These are phyloP conservation scores for Rhinoptilus africanus DNA, from an alignment of 2,113 vertebrate genomes.

Conservation along the genomic window DNA sequence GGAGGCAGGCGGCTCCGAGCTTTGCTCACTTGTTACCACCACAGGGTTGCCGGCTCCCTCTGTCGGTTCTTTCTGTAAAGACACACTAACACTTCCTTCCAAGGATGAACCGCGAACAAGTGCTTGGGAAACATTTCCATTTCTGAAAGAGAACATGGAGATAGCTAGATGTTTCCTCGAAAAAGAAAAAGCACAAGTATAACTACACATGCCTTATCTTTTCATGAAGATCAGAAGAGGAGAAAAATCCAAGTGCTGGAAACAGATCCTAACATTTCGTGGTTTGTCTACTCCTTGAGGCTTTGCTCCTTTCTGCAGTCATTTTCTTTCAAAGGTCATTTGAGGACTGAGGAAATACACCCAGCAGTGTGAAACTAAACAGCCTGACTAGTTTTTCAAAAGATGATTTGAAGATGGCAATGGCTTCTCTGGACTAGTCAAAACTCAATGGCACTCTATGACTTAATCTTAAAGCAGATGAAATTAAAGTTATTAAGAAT, in stretches of 20 bases:
- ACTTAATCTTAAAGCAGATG: neutral
- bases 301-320: neutral
- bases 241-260: fast-evolving
- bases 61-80: slow-evolving; percentile 55
- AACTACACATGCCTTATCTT: neutral
- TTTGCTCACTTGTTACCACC: neutral
- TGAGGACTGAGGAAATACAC: neutral
- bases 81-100: slow-evolving; percentile 73
- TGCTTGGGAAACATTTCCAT: neutral
- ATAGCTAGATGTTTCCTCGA: neutral
- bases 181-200: neutral
- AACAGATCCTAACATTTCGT: neutral
- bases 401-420: neutral
- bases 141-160: slow-evolving; percentile 6
- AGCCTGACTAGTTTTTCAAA: neutral
- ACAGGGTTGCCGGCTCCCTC: slow-evolving; percentile 54
- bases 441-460: neutral
- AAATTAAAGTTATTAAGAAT: neutral
- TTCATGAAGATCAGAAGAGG: neutral
- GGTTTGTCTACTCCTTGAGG: neutral
- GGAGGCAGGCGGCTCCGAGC: neutral
- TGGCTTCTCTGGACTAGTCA: neutral
- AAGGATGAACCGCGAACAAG: slow-evolving; percentile 34
- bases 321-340: neutral
- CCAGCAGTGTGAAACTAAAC: neutral